phyloP scores from a whole-genome alignment of 2,888 invertebrate genomes.

The Carcina quercana region DNA sequence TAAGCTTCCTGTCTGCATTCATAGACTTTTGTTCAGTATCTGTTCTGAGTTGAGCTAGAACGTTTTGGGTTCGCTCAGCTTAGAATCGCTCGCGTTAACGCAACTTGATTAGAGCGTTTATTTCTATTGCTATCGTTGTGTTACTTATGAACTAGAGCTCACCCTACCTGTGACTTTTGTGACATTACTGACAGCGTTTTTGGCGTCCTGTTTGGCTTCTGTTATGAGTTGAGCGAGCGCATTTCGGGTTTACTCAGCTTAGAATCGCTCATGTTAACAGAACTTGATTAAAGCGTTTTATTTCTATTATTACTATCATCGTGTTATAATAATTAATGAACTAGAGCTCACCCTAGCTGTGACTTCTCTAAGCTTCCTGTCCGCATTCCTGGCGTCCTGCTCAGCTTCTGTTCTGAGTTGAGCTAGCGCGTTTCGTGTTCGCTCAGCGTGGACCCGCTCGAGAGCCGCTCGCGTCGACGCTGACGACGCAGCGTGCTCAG shows the following conservation, averaged over 20 bases:
- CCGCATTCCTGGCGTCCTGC: constrained; percentile 39
- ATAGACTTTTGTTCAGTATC: constrained; percentile 42
- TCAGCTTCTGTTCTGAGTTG: constrained; percentile 50
- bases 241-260: constrained; percentile 49
- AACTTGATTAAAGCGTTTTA: background rate
- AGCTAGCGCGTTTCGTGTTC: constrained; percentile 46
- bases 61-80: constrained; percentile 49
- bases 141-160: too few relatives aligned
- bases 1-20: constrained; percentile 55
- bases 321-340: too few relatives aligned
- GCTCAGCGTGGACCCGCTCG: constrained; percentile 50
- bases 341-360: constrained; percentile 42
- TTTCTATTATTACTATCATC: background rate
- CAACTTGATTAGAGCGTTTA: too few relatives aligned
- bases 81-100: too few relatives aligned
- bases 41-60: constrained; percentile 38
- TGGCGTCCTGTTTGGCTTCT: constrained; percentile 40
- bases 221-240: constrained; percentile 43
- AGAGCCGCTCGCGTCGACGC: constrained; percentile 36
- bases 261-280: constrained; percentile 30
- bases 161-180: constrained; percentile 51
- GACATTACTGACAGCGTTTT: constrained; percentile 51
- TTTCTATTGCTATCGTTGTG: too few relatives aligned
- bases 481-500: constrained; percentile 32
- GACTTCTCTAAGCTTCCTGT: constrained; percentile 51